Base-by-base conservation (phyloP, 2,113 vertebrate genomes). In the Oryzias celebensis region DNA sequence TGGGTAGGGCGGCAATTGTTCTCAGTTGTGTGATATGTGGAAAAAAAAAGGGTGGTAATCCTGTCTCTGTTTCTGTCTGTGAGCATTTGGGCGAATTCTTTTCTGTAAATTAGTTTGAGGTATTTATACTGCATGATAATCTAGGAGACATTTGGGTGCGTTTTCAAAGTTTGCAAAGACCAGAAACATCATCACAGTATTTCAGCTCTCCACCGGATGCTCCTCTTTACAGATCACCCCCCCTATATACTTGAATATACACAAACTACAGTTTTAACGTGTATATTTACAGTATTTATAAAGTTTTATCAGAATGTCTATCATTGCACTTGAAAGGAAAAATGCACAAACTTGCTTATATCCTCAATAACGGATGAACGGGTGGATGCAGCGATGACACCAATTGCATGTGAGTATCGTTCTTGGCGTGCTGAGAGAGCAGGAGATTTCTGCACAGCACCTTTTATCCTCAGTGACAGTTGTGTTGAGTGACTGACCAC, bases 121-220 rank as follows among this genome's bases (percentile, higher is more conserved):
- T 82, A 86, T 90, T 91, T 88, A 79, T 90, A 90, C 83, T 91
- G 90, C 90, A 91, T 92, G 91, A 89, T 71, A 82, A 86, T 77
- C 48, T 77, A 85, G 71, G 80, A 75, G 74, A 68, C 83, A 56
- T 73, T 77, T 77, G 70, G 77, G 83, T 45, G 62, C 76, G 73
- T 77, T 80, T 85, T 70, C 73, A 63, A 50, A 81, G 55, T 81
- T 48, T 48, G 85, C 80, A 60, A 83, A 81, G 85, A 79, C 65
- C 71, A 75, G 81, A 80, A 78, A 71, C 65, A 54, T 78, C 60
- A 81, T 54, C 63, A 71, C 59, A 42, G 64, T 75, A 79, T 50
- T 73, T 75, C 77, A 80, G 78, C 78, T 78, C 81, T 31, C 74
- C 63, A 56, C 58, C 76, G 52, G 80, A 79, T 81, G 82, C 75